These are phyloP conservation scores for Leptobrachium leishanense DNA, from an alignment of 2,113 vertebrate species.

Conservation along the genomic window DNA sequence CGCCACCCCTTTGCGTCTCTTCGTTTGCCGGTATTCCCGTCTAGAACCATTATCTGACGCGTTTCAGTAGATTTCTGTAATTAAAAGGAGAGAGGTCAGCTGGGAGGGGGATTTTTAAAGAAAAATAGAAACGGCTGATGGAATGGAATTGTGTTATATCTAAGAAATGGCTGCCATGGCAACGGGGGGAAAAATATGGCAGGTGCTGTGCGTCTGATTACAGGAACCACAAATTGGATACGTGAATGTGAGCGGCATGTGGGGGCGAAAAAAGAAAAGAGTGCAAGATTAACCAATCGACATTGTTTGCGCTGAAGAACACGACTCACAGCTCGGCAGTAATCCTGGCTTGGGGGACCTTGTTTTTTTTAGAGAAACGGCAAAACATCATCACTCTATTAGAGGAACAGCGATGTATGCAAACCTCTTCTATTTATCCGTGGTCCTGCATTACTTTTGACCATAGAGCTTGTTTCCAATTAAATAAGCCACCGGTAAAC, in stretches of 20 bases:
- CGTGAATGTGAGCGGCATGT: conserved; percentile 18
- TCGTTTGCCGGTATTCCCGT: not conserved
- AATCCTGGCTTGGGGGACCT: conserved; percentile 10
- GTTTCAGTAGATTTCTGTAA: conserved; percentile 16
- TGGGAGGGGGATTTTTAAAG: not conserved
- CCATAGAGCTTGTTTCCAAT: too few relatives aligned
- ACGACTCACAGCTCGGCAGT: conserved; percentile 10
- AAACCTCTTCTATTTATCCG: too few relatives aligned
- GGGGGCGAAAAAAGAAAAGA: conserved; percentile 28
- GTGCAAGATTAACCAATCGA: conserved; percentile 18
- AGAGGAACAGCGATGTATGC: too few relatives aligned
- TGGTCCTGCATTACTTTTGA: too few relatives aligned
- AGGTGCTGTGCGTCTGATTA: conserved; percentile 38
- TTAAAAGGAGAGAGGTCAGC: conserved; percentile 18
- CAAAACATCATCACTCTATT: too few relatives aligned
- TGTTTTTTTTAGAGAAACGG: not conserved
- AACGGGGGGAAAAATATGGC: conserved; percentile 19
- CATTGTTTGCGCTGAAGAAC: not conserved
- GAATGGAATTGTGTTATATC: conserved; percentile 14
- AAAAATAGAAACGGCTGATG: not conserved
- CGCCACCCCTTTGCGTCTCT: too few relatives aligned
- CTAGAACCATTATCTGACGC: conserved; percentile 18
- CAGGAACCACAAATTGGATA: conserved; percentile 36
- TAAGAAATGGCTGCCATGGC: conserved; percentile 34
- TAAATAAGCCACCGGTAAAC: too few relatives aligned